phyloP scores from a whole-genome alignment of 2,113 vertebrate species.

The Nicator chloris region DNA sequence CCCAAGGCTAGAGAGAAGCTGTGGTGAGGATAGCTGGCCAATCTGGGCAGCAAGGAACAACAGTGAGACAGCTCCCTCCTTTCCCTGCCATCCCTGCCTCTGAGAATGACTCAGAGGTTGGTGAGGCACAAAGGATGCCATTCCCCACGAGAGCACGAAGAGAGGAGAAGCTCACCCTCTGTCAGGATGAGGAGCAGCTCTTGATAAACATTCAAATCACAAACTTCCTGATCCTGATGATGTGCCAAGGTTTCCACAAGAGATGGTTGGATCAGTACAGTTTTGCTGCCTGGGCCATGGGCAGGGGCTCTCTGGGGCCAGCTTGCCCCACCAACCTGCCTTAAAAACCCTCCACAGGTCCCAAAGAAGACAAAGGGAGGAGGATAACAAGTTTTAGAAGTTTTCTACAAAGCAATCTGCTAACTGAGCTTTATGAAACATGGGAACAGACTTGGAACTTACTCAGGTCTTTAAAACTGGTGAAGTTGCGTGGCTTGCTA shows the following conservation, averaged over 20 bases:
- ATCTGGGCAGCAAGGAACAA: background rate
- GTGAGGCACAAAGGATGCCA: background rate
- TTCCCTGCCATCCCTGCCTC: background rate
- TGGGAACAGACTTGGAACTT: background rate
- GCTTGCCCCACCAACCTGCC: background rate
- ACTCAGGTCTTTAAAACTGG: background rate
- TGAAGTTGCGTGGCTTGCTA: background rate
- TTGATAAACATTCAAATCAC: rapidly evolving
- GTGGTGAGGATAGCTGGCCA: background rate
- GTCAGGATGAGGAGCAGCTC: background rate
- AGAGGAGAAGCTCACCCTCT: background rate
- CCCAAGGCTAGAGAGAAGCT: background rate
- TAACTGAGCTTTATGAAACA: background rate
- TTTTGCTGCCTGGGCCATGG: background rate
- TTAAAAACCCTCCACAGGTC: background rate
- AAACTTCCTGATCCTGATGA: background rate
- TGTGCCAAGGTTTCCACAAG: background rate
- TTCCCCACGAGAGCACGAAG: rapidly evolving
- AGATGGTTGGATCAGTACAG: background rate
- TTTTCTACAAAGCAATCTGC: background rate
- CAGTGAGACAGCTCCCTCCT: rapidly evolving
- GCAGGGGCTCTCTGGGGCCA: background rate
- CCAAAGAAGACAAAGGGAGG: background rate
- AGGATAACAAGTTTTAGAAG: background rate
- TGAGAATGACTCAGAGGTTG: background rate